These are phyloP conservation scores for Actenoides hombroni DNA, from an alignment of 2,113 vertebrate genomes.

Conservation along the genomic window DNA sequence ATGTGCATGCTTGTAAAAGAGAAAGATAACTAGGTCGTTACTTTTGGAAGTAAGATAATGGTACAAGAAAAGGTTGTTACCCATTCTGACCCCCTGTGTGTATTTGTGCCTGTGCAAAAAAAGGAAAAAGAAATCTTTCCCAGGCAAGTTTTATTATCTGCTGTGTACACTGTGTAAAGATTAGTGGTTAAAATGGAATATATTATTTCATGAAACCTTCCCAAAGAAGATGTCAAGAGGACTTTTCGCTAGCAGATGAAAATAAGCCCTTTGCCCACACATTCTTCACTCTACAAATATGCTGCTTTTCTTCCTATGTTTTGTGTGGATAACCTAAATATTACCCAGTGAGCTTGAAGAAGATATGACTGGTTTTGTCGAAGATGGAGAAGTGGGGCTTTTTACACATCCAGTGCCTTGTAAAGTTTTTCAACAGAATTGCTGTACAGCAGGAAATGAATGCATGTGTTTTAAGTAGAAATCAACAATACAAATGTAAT, in stretches of 20 bases:
- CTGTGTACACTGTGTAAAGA: not conserved
- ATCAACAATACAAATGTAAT: not conserved
- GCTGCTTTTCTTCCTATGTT: not conserved
- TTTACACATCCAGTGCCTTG: not conserved
- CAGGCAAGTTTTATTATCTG: not conserved
- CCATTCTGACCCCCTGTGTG: not conserved
- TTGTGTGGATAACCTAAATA: not conserved
- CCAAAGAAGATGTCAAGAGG: not conserved
- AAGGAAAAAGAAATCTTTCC: not conserved
- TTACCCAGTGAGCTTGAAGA: not conserved
- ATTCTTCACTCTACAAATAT: not conserved
- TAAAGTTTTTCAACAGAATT: not conserved
- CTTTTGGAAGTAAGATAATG: not conserved
- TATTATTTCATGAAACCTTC: not conserved
- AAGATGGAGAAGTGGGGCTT: not conserved
- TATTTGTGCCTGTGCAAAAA: not conserved
- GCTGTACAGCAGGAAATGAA: not conserved
- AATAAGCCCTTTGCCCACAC: not conserved
- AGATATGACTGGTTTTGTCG: not conserved
- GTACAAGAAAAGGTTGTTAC: not conserved
- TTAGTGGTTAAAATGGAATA: not conserved
- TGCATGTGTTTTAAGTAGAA: not conserved
- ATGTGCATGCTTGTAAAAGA: not conserved
- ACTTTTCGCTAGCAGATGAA: not conserved
- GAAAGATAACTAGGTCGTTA: not conserved